Conservation (phyloP, 1,140 invertebrate species). For the Ruditapes philippinarum region DNA sequence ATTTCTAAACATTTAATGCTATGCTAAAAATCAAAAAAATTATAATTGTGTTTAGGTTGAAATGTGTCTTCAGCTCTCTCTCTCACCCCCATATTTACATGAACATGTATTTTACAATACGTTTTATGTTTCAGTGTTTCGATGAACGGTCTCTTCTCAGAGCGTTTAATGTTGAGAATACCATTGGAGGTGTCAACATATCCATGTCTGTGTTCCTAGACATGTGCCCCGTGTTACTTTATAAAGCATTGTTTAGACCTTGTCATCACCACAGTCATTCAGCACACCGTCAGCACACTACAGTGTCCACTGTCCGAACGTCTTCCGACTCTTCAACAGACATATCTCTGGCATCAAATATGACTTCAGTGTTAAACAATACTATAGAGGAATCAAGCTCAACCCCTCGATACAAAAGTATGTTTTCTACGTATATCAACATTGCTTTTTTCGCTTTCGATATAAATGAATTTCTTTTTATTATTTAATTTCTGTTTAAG, state of each 20-base stretch:
- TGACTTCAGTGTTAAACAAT: no score
- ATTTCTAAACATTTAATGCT: no score
- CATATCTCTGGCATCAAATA: no score
- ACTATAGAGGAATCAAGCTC: no score
- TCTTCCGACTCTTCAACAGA: neutral
- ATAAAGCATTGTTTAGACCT: neutral
- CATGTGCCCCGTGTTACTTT: constrained; percentile 31
- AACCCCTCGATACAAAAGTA: no score
- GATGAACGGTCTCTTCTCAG: neutral
- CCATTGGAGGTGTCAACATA: neutral
- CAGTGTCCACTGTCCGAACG: neutral
- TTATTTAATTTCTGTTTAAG: neutral
- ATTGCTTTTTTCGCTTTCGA: no score
- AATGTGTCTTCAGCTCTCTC: neutral
- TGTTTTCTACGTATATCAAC: no score
- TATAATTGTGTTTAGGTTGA: no score
- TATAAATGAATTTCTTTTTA: no score
- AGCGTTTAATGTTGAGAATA: neutral
- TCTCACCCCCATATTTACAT: no score
- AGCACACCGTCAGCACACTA: neutral
- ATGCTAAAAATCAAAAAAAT: neutral
- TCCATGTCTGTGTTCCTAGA: constrained; percentile 9
- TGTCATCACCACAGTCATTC: neutral
- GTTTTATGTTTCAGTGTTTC: neutral
- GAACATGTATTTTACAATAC: neutral